Evolutionary conservation across 2,113 vertebrate species (phyloP).

Genomic region (Oryzias melastigma): DNA sequence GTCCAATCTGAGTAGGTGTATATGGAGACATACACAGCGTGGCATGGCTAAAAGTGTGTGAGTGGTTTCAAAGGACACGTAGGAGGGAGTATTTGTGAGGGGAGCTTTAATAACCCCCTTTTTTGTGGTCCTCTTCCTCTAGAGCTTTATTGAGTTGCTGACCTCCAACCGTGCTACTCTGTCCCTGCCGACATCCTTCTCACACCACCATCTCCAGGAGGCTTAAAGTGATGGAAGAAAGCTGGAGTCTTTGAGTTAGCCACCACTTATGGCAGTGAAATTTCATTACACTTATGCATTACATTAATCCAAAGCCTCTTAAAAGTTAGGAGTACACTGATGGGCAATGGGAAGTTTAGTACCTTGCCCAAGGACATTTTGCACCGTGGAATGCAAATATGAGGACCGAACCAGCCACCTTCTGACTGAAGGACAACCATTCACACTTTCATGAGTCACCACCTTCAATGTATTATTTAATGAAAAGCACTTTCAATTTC

Average conservation of each 20-base stretch:
- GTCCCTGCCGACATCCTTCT: slow-evolving; percentile 6
- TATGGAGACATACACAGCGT: background rate
- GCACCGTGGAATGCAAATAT: background rate
- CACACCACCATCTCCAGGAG: slow-evolving; percentile 10
- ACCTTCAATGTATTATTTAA: slow-evolving; percentile 3
- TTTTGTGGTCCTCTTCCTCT: slow-evolving; percentile 18
- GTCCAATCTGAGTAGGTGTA: background rate
- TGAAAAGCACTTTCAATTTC: slow-evolving; percentile 1
- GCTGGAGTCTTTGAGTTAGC: slow-evolving; percentile 23
- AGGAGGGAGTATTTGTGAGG: slow-evolving; percentile 10
- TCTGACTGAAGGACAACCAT: slow-evolving; percentile 10
- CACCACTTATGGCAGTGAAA: slow-evolving; percentile 18
- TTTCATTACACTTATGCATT: background rate
- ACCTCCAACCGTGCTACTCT: slow-evolving; percentile 5
- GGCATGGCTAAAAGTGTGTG: background rate
- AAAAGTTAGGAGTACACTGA: background rate
- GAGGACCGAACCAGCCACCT: background rate
- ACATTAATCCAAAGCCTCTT: background rate
- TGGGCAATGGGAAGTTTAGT: background rate
- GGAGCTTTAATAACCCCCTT: slow-evolving; percentile 29
- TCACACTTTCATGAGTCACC: slow-evolving; percentile 43
- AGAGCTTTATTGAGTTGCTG: slow-evolving; percentile 12
- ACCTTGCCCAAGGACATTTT: background rate
- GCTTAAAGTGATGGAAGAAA: slow-evolving; percentile 18
- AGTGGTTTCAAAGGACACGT: slow-evolving; percentile 8